Evolutionary conservation across 2,888 invertebrate species (phyloP).

Genomic region (Taphrorychus bicolor): DNA sequence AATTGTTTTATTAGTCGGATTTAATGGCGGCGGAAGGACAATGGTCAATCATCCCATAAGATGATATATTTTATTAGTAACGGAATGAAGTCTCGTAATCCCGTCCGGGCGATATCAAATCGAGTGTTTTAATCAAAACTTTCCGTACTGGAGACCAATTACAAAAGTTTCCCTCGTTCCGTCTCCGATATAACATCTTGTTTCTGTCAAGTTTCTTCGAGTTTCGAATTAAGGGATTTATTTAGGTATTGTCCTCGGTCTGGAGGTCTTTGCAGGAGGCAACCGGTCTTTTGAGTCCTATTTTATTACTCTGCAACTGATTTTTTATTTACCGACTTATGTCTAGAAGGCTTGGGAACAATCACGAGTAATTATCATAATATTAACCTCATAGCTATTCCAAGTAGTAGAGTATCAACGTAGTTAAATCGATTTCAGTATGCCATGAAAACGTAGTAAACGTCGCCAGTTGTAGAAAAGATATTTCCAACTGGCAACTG

Average conservation of each 20-base stretch:
- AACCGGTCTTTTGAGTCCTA: background rate
- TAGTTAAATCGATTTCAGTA: too few species aligned
- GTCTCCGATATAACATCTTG: constrained; percentile 28
- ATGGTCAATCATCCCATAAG: background rate
- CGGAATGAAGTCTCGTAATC: constrained; percentile 14
- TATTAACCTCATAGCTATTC: too few species aligned
- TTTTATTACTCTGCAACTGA: too few species aligned
- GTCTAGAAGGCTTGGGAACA: too few species aligned
- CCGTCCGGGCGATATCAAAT: constrained; percentile 14
- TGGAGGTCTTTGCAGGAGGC: background rate
- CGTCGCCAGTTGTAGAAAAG: too few species aligned
- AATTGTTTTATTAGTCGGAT: constrained; percentile 14
- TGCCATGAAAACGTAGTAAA: too few species aligned
- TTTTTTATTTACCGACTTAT: too few species aligned
- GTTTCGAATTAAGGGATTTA: constrained; percentile 9
- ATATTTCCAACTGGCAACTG: too few species aligned
- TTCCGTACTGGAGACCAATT: constrained; percentile 27
- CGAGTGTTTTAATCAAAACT: constrained; percentile 36
- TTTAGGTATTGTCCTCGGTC: background rate
- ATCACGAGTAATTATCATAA: too few species aligned
- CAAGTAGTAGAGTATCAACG: too few species aligned
- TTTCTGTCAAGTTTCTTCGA: constrained; percentile 17
- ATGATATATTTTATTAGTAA: background rate
- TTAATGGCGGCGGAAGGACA: background rate
- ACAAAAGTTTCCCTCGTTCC: constrained; percentile 22